phyloP scores from a whole-genome alignment of 1,140 invertebrate species.

The Drosophila saltans region DNA sequence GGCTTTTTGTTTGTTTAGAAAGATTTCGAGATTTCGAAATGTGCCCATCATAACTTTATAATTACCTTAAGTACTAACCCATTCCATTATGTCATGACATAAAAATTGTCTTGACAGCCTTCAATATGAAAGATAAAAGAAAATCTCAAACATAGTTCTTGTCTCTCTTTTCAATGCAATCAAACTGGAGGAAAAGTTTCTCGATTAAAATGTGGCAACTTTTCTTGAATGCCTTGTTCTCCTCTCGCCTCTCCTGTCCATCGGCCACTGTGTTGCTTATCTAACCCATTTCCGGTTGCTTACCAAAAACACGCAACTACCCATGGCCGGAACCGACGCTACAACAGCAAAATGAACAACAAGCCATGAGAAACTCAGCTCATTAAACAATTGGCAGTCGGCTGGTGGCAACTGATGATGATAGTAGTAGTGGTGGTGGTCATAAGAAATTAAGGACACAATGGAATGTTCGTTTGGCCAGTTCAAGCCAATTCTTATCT shows the following conservation, averaged over 20 bases:
- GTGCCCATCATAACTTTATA: constrained; percentile 38
- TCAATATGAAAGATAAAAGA: constrained; percentile 36
- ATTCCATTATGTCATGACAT: constrained; percentile 25
- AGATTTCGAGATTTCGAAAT: not conserved
- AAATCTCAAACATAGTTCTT: constrained; percentile 49
- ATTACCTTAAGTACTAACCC: constrained; percentile 44
- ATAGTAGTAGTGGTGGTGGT: constrained; percentile 36
- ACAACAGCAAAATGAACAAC: constrained; percentile 31
- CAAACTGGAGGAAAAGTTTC: constrained; percentile 68
- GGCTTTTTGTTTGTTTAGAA: not conserved
- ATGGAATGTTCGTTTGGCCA: constrained; percentile 21
- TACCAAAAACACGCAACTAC: constrained; percentile 54
- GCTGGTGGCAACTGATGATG: constrained; percentile 26
- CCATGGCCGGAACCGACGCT: constrained; percentile 27
- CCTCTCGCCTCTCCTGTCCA: not conserved
- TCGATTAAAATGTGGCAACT: constrained; percentile 73
- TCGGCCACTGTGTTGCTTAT: constrained; percentile 61
- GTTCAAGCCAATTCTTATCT: constrained; percentile 44
- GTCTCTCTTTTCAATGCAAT: constrained; percentile 32
- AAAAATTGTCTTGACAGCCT: constrained; percentile 35
- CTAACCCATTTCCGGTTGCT: constrained; percentile 31
- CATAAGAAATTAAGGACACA: constrained; percentile 65
- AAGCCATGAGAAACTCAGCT: constrained; percentile 60
- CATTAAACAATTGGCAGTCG: constrained; percentile 76
- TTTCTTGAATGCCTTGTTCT: constrained; percentile 30